These are phyloP conservation scores for Callipepla californica DNA, from an alignment of 2,113 vertebrate genomes.

Conservation along the genomic window DNA sequence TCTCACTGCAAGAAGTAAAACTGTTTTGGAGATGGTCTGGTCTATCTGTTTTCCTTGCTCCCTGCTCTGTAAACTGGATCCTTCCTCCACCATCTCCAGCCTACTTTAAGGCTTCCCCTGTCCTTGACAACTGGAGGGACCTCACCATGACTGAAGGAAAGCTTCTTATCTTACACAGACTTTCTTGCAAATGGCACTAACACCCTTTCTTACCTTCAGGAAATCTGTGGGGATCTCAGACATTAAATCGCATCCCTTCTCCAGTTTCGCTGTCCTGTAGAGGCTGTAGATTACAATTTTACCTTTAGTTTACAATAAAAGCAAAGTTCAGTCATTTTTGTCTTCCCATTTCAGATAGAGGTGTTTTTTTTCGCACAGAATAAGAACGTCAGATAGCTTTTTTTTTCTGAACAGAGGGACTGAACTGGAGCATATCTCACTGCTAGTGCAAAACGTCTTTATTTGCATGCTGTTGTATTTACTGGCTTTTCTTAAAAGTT, in stretches of 20 bases:
- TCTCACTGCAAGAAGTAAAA: not conserved
- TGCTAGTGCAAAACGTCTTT: not conserved
- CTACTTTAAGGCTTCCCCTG: not conserved
- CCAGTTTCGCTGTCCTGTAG: not conserved
- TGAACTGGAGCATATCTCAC: not conserved
- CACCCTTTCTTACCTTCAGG: not conserved
- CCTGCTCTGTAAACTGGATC: accelerated
- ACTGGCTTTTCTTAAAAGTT: not conserved
- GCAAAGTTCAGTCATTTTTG: not conserved
- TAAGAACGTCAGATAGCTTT: not conserved
- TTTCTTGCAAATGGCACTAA: not conserved
- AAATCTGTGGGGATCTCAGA: not conserved
- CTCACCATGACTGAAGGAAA: accelerated
- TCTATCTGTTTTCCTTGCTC: accelerated
- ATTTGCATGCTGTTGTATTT: not conserved
- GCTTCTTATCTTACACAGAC: not conserved
- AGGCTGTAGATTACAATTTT: not conserved
- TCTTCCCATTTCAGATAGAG: not conserved
- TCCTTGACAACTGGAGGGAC: not conserved
- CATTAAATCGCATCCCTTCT: not conserved
- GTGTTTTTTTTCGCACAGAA: not conserved
- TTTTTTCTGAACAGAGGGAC: not conserved
- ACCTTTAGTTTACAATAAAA: not conserved
- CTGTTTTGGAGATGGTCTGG: not conserved
- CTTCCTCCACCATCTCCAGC: not conserved